These are phyloP conservation scores for Ectemnius lituratus DNA, from an alignment of 2,888 invertebrate genomes.

Conservation along the genomic window DNA sequence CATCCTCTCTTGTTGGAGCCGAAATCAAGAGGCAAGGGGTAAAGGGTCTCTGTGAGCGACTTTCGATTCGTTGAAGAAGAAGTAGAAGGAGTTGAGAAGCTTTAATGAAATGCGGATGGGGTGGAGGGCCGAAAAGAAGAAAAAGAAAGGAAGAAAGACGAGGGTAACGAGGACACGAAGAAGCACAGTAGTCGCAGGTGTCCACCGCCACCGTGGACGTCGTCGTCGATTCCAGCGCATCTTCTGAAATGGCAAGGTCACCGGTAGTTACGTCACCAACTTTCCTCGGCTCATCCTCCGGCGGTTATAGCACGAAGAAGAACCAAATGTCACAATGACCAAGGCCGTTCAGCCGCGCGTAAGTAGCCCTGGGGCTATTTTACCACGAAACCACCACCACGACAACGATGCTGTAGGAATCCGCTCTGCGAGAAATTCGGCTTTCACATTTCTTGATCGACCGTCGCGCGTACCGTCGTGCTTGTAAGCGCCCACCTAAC, in stretches of 20 bases:
- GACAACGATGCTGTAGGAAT: constrained; percentile 26
- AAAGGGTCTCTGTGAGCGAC: no score
- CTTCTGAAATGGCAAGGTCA: constrained; percentile 74
- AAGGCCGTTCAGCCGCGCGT: constrained; percentile 57
- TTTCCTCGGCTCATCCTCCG: constrained; percentile 53
- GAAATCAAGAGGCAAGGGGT: no score
- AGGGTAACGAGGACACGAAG: constrained; percentile 16
- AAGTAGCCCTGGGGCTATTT: constrained; percentile 36
- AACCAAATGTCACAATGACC: constrained; percentile 67
- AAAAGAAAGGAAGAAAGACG: not conserved
- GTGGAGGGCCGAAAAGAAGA: constrained; percentile 4
- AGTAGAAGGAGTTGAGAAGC: not conserved
- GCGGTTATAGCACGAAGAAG: constrained; percentile 47
- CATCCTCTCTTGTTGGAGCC: constrained; percentile 18
- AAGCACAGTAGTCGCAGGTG: constrained; percentile 46
- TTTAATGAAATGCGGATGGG: constrained; percentile 12
- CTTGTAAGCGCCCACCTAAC: not conserved
- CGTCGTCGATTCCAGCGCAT: constrained; percentile 58
- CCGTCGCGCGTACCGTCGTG: not conserved
- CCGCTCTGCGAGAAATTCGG: constrained; percentile 32
- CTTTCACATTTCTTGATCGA: constrained; percentile 50
- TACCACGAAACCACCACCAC: constrained; percentile 24
- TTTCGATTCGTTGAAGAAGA: not conserved
- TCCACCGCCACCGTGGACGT: constrained; percentile 8
- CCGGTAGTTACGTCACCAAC: constrained; percentile 64